Conservation (phyloP, 2,113 vertebrate genomes). For the Atrichornis clamosus region DNA sequence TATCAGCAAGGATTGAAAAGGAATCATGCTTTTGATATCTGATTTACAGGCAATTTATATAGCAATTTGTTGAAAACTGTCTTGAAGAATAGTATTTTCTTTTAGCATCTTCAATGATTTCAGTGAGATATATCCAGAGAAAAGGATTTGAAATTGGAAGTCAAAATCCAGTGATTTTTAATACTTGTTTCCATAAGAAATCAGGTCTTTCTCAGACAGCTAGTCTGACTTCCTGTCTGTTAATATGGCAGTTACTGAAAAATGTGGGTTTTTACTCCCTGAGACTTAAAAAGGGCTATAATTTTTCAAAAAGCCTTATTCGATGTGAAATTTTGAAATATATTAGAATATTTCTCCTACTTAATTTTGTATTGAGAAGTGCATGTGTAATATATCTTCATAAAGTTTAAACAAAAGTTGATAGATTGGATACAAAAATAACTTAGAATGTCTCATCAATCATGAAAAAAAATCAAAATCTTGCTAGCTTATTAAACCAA, state of each 20-base stretch:
- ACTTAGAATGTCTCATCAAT: constrained; percentile 29
- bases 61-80: background rate
- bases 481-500: background rate
- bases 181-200: background rate
- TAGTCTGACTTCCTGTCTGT: background rate
- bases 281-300: background rate
- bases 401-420: constrained; percentile 24
- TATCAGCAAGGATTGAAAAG: background rate
- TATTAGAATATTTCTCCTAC: background rate
- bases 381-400: constrained; percentile 4
- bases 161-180: background rate
- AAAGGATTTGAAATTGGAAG: background rate
- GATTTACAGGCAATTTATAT: background rate
- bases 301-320: background rate
- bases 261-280: background rate
- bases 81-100: background rate
- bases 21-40: background rate
- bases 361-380: constrained; percentile 18
- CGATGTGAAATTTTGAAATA: constrained; percentile 19
- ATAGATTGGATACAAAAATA: constrained; percentile 32
- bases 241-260: background rate
- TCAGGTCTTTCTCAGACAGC: background rate
- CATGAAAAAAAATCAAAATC: background rate
- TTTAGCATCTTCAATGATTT: background rate
- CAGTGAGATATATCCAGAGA: background rate